These are phyloP conservation scores for Chrysemys picta DNA, from an alignment of 2,113 vertebrate genomes.

Conservation along the genomic window DNA sequence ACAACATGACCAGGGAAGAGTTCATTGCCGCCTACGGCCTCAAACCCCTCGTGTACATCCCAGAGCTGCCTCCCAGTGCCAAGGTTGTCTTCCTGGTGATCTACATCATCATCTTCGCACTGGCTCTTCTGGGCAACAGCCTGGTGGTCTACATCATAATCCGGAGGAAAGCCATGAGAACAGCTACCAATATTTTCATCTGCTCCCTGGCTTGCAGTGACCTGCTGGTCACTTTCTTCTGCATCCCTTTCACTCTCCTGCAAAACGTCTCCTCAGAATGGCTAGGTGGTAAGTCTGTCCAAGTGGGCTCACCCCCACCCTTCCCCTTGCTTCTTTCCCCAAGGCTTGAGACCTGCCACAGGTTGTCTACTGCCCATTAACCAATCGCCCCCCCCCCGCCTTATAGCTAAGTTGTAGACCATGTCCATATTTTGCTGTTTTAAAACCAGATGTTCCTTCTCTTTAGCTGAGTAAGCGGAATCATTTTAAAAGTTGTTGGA, in stretches of 20 bases:
- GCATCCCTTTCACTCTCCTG: conserved; percentile 84
- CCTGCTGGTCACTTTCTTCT: conserved; percentile 88
- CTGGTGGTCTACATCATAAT: conserved; percentile 83
- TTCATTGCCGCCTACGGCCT: conserved; percentile 85
- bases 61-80: conserved; percentile 78
- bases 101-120: conserved; percentile 80
- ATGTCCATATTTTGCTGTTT: neutral
- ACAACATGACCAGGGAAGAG: conserved; percentile 84
- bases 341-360: neutral
- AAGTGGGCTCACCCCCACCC: neutral
- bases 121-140: conserved; percentile 84
- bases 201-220: conserved; percentile 86
- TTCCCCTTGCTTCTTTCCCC: neutral
- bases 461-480: neutral
- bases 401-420: neutral
- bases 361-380: neutral
- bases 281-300: conserved; percentile 81
- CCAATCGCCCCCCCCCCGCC: neutral
- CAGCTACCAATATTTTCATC: conserved; percentile 83
- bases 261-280: conserved; percentile 87
- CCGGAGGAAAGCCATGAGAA: conserved; percentile 78
- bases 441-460: neutral
- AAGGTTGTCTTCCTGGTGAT: conserved; percentile 81
- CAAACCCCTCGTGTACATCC: conserved; percentile 83
- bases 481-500: neutral